Base-by-base conservation (phyloP, 2,113 vertebrate genomes). In the Numida meleagris region DNA sequence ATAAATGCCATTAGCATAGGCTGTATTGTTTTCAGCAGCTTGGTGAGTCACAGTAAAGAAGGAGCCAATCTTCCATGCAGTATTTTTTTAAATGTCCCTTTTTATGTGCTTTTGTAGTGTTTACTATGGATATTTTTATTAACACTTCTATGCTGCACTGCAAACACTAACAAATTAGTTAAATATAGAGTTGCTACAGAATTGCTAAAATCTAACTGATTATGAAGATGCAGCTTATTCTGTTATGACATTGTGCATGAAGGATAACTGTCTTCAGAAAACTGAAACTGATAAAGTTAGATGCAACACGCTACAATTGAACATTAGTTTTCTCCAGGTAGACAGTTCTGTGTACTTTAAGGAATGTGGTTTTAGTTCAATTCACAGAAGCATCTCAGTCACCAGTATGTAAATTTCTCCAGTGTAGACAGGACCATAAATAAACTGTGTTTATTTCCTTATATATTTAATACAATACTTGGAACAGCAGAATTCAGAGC, bases 391-490 rank as follows among this genome's bases (percentile, higher is more conserved):
- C 7, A 43, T 36, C 12, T 73, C 46, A 43, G 25, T 25, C 43
- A 38, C 33, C 8, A 40, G 8, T 16, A 42, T 4, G 6, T 10
- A 81, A 59, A 78, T 75, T 55, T 86, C 25, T 68, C 14, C 31
- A 40, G 0, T 0, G 1, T 21, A 51, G 29, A 3, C 15, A 48
- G 43, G 40, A 38, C 20, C 10, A 53, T 66, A 73, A 71, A 59
- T 40, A 40, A 58, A 3, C 57, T 46, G 4, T 51, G 6, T n/a
- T 89, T 51, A 33, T 66, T 84, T 85, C n/a, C 42, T 40, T 38
- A 43, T 48, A 46, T 19, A 43, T 43, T 53, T 62, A 85, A 74
- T 55, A 24, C 8, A 85, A 10, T 77, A 62, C 45, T 33, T 40
- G 25, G 31, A 84, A 85, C 8, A 84, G 79, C 2, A 53, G 11